A percentile compares a stretch with the other conserved stretches of the same genome.
phyloP scores from a whole-genome alignment of 2,888 invertebrate genomes.

The Apotomis betuletana region DNA sequence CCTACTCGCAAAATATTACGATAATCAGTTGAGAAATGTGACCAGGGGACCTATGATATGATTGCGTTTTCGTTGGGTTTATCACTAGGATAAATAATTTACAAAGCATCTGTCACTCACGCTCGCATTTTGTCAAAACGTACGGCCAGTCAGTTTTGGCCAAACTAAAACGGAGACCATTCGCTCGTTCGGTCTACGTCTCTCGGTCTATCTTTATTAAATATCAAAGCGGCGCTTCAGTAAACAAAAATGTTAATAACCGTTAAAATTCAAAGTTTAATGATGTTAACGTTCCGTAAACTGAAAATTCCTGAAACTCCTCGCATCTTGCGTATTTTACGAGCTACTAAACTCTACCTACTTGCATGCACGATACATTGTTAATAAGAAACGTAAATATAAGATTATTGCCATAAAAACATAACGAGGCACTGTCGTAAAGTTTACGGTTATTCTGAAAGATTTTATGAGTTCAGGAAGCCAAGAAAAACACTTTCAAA shows the following conservation, averaged over 20 bases:
- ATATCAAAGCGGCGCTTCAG: no score
- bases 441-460: constrained; percentile 17
- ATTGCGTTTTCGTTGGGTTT: no score
- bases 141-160: no score
- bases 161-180: no score
- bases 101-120: no score
- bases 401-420: constrained; percentile 33
- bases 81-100: no score
- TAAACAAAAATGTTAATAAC: constrained; percentile 15
- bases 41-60: no score
- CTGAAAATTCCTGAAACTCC: constrained; percentile 20
- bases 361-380: constrained; percentile 33
- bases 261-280: neutral
- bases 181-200: no score
- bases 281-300: constrained; percentile 1
- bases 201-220: no score
- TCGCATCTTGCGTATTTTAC: constrained; percentile 21
- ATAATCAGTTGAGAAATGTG: no score
- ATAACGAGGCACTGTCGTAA: constrained; percentile 26
- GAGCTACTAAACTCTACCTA: constrained; percentile 28
- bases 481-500: constrained; percentile 24
- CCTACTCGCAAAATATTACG: no score
- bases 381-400: constrained; percentile 32
- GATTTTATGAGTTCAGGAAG: constrained; percentile 21
- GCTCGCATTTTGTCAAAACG: no score